Percentiles rank a stretch among this genome's conserved stretches.
phyloP scores from a whole-genome alignment of 2,888 invertebrate genomes.

The Allygus modestus region DNA sequence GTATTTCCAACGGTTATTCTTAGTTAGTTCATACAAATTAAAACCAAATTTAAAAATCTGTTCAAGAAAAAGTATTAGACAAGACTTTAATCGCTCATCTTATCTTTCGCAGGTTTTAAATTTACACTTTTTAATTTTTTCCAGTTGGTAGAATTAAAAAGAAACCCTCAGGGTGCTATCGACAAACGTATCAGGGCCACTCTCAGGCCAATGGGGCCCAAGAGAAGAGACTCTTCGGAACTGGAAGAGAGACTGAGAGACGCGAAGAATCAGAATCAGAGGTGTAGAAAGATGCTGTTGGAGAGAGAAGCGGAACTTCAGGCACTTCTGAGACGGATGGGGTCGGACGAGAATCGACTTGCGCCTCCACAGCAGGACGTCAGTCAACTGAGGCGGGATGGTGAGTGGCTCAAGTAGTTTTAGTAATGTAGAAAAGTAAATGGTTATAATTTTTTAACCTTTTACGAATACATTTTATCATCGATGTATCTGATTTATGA shows the following conservation, averaged over 20 bases:
- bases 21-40: too few species aligned
- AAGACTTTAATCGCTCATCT: too few species aligned
- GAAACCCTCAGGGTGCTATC: slow-evolving; percentile 89
- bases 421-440: neutral
- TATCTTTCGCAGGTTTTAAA: too few species aligned
- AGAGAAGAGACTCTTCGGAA: slow-evolving; percentile 89
- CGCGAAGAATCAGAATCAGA: slow-evolving; percentile 89
- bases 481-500: too few species aligned
- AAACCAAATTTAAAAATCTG: too few species aligned
- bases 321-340: slow-evolving; percentile 83
- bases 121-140: slow-evolving; percentile 66
- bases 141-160: slow-evolving; percentile 92
- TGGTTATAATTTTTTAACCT: too few species aligned
- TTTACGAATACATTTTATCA: too few species aligned
- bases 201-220: slow-evolving; percentile 89
- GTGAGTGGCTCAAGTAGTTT: slow-evolving; percentile 65
- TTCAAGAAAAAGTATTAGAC: too few species aligned
- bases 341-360: slow-evolving; percentile 77
- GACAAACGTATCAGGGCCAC: slow-evolving; percentile 93
- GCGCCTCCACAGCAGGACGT: slow-evolving; percentile 69
- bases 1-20: too few species aligned
- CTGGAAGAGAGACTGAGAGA: slow-evolving; percentile 90
- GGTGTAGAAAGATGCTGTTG: slow-evolving; percentile 87
- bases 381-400: slow-evolving; percentile 68
- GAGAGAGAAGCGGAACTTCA: slow-evolving; percentile 79